These are phyloP conservation scores for Netelia inedita DNA, from an alignment of 2,888 invertebrate species.

Conservation along the genomic window DNA sequence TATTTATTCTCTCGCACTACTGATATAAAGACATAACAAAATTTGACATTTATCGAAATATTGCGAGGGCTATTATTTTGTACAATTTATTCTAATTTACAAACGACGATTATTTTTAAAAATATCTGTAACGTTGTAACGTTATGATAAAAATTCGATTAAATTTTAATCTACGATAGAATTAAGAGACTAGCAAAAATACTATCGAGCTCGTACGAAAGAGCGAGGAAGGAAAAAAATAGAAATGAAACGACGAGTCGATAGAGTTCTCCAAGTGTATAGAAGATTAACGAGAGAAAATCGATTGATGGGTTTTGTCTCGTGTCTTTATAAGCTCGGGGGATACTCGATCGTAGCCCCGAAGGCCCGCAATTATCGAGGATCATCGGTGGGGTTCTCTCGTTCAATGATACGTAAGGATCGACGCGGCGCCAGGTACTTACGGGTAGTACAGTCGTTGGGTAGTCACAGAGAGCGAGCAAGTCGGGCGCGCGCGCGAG, in stretches of 20 bases:
- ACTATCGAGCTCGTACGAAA: background rate
- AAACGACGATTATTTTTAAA: too few species aligned
- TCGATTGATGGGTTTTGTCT: background rate
- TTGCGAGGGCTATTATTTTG: too few species aligned
- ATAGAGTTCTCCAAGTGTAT: conserved; percentile 8
- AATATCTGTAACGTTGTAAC: too few species aligned
- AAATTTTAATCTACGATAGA: background rate
- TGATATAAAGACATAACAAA: too few species aligned
- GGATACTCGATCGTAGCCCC: conserved; percentile 33
- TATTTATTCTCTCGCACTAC: too few species aligned
- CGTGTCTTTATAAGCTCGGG: background rate
- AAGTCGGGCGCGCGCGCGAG: conserved; percentile 28
- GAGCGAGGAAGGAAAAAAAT: background rate
- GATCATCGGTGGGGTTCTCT: conserved; percentile 36
- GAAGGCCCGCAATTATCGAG: conserved; percentile 63
- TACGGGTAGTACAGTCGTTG: conserved; percentile 35
- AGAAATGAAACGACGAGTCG: background rate
- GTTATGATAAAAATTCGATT: too few species aligned
- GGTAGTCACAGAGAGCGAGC: conserved; percentile 16
- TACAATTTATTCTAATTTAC: too few species aligned
- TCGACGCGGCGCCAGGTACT: conserved; percentile 56
- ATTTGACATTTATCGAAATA: too few species aligned
- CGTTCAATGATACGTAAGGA: conserved; percentile 54
- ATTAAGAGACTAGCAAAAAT: background rate
- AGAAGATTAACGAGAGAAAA: conserved; percentile 16